Evolutionary conservation across 2,113 vertebrate species (phyloP).

Genomic region (Mastomys natalensis): DNA sequence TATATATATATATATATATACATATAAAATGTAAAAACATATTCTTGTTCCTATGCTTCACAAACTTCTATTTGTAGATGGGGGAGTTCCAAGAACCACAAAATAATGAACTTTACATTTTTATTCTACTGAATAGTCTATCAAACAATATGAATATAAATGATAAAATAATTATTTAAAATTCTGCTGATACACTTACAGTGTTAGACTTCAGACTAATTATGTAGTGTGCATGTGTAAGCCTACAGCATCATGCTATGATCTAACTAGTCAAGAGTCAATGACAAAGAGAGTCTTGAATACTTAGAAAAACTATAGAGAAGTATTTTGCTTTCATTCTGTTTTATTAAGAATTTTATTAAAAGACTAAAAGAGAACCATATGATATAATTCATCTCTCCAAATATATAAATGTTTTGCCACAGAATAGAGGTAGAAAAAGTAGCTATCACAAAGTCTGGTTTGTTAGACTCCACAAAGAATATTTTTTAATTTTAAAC

Average conservation of each 20-base stretch:
- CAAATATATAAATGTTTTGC: background rate
- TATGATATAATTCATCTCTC: background rate
- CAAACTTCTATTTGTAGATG: background rate
- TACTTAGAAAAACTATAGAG: background rate
- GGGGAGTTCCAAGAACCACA: background rate
- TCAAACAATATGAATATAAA: background rate
- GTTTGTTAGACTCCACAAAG: slow-evolving; percentile 65
- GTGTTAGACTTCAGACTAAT: slow-evolving; percentile 18
- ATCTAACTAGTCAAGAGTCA: slow-evolving; percentile 25
- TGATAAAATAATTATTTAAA: background rate
- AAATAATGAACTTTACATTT: background rate
- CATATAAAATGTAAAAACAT: slow-evolving; percentile 13
- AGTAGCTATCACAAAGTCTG: slow-evolving; percentile 15
- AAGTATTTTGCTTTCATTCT: slow-evolving; percentile 53
- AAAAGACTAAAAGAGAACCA: slow-evolving; percentile 32
- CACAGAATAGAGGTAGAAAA: slow-evolving; percentile 1
- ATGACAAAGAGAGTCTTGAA: background rate
- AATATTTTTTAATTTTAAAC: slow-evolving; percentile 79
- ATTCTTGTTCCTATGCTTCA: slow-evolving; percentile 29
- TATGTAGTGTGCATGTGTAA: background rate
- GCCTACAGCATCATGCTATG: background rate
- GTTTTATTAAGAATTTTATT: slow-evolving; percentile 39
- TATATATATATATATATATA: too few relatives aligned
- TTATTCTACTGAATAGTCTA: background rate
- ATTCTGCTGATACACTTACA: slow-evolving; percentile 15